Percentiles rank a stretch among this genome's conserved stretches.
Conservation (phyloP, 2,797 vertebrate species). For the Balearica regulorum region DNA sequence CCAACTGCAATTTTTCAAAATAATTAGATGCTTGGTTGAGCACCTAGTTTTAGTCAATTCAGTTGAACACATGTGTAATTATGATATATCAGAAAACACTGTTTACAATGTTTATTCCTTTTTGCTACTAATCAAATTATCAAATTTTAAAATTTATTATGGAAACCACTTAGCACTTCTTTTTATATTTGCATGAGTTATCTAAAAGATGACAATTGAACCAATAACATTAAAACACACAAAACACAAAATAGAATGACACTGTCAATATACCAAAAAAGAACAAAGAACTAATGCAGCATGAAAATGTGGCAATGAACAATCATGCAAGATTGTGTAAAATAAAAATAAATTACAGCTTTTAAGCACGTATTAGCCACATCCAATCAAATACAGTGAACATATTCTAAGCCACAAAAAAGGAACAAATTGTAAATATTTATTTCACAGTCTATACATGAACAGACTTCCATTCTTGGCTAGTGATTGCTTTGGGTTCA, state of each 20-base stretch:
- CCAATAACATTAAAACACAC: background rate
- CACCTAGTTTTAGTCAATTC: background rate
- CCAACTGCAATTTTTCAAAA: background rate
- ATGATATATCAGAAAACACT: background rate
- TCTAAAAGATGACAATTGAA: background rate
- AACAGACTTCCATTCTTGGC: background rate
- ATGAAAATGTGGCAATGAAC: background rate
- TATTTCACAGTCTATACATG: background rate
- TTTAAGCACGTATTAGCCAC: background rate
- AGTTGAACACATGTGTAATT: background rate
- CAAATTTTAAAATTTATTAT: background rate
- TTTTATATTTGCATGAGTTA: background rate
- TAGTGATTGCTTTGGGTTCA: background rate
- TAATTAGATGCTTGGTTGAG: constrained; percentile 12
- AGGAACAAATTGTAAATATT: background rate
- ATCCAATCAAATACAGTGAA: background rate
- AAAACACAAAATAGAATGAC: background rate
- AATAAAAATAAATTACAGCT: background rate
- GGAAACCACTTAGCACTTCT: background rate
- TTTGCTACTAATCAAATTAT: background rate
- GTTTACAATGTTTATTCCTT: background rate
- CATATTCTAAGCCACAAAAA: background rate
- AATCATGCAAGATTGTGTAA: background rate
- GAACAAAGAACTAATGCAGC: background rate
- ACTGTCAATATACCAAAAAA: background rate